These are phyloP conservation scores for Anastatus disparis DNA, from an alignment of 1,140 invertebrate species.

Conservation along the genomic window DNA sequence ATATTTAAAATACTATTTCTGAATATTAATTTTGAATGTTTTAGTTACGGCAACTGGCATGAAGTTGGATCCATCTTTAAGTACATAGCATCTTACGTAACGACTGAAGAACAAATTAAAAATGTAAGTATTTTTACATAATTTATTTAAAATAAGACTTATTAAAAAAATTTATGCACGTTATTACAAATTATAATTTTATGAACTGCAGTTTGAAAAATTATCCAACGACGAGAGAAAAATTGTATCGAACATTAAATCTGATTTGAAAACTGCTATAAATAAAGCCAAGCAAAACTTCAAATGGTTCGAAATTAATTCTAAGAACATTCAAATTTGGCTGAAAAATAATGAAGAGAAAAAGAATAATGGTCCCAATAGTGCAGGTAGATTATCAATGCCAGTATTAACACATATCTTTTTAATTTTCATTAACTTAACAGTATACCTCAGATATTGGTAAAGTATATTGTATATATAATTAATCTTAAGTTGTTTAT, in stretches of 20 bases:
- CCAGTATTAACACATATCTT: no score
- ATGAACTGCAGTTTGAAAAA: slow-evolving; percentile 16
- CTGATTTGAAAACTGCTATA: slow-evolving; percentile 25
- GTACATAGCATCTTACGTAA: slow-evolving; percentile 45
- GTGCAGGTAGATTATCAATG: no score
- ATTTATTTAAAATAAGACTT: background rate
- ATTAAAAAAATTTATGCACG: background rate
- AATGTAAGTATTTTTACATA: slow-evolving; percentile 47
- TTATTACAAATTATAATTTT: background rate
- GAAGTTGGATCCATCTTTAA: slow-evolving; percentile 44
- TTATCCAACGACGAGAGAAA: background rate
- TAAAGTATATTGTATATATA: no score
- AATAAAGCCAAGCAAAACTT: slow-evolving; percentile 37
- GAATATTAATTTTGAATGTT: slow-evolving; percentile 51
- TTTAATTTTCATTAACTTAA: no score
- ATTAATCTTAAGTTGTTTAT: no score
- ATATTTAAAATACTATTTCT: background rate
- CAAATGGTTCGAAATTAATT: slow-evolving; percentile 37
- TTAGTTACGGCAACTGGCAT: slow-evolving; percentile 51
- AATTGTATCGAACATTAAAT: slow-evolving; percentile 5
- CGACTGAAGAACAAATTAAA: slow-evolving; percentile 42
- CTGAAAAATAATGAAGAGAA: background rate
- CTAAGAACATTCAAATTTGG: slow-evolving; percentile 22
- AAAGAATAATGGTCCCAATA: no score
- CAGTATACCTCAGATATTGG: no score